Conservation (phyloP, 2,113 vertebrate species). For the Melanerpes formicivorus region DNA sequence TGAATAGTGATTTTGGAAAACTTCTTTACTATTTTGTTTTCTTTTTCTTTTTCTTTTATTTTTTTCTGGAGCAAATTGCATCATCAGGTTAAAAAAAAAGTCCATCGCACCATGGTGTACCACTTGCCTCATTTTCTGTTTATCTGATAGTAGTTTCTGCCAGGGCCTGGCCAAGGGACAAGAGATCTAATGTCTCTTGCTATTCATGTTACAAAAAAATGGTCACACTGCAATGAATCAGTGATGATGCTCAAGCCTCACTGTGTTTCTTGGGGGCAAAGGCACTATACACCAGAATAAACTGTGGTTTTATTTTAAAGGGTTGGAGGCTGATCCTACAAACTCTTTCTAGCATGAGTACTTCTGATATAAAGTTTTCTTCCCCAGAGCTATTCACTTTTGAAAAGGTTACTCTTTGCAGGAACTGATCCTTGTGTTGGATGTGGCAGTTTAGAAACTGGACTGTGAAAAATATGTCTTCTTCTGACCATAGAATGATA, state of each 20-base stretch:
- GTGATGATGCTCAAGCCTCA: background rate
- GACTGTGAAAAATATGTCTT: constrained; percentile 44
- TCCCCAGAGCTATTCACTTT: background rate
- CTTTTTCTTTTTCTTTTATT: too few species aligned
- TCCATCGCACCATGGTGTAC: background rate
- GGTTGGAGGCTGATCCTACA: background rate
- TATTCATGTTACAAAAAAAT: background rate
- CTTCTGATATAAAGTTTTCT: constrained; percentile 11
- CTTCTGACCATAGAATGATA: constrained; percentile 12
- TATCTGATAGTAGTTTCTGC: background rate
- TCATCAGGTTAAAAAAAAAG: background rate
- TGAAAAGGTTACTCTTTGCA: background rate
- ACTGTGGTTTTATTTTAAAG: constrained; percentile 15
- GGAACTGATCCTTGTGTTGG: background rate
- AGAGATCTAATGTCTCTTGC: background rate
- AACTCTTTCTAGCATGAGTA: background rate
- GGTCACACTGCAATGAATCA: constrained; percentile 3
- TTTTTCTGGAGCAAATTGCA: too few species aligned
- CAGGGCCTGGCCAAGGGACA: background rate
- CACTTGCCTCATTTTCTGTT: background rate
- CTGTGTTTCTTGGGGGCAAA: constrained; percentile 11
- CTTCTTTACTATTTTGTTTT: background rate
- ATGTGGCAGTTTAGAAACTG: constrained; percentile 18
- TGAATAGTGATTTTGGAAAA: background rate
- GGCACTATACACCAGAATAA: background rate